Evolutionary conservation across 1,140 invertebrate species (phyloP).

Genomic region (Drosophila pseudoobscura): DNA sequence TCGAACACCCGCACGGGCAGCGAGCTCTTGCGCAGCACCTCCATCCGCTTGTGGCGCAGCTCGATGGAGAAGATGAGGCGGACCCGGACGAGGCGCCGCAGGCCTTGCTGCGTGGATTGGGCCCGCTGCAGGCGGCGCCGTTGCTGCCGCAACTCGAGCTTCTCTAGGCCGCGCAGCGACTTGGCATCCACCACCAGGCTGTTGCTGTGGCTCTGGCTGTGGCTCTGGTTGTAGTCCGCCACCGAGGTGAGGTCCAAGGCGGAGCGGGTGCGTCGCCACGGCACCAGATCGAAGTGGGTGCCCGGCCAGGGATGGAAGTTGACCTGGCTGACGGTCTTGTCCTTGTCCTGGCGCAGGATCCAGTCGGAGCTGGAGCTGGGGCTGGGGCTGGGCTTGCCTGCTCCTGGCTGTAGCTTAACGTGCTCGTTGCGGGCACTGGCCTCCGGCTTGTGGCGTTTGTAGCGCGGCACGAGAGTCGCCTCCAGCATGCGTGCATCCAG

Average conservation of each 20-base stretch:
- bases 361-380: constrained; percentile 50
- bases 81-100: constrained; percentile 67
- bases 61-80: constrained; percentile 79
- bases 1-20: constrained; percentile 71
- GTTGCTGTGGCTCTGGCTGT: not conserved
- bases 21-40: constrained; percentile 67
- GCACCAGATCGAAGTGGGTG: constrained; percentile 77
- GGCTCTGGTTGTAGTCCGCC: constrained; percentile 48
- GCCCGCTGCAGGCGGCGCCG: constrained; percentile 58
- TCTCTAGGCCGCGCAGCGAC: constrained; percentile 58
- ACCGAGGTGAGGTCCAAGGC: constrained; percentile 58
- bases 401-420: constrained; percentile 21
- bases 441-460: constrained; percentile 67
- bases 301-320: constrained; percentile 76
- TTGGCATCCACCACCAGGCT: constrained; percentile 40
- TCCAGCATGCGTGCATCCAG: constrained; percentile 74
- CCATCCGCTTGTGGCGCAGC: constrained; percentile 77
- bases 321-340: constrained; percentile 56
- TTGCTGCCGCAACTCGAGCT: constrained; percentile 74
- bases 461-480: constrained; percentile 69
- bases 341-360: constrained; percentile 67
- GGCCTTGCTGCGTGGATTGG: constrained; percentile 46
- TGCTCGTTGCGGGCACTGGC: constrained; percentile 66
- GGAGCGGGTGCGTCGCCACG: constrained; percentile 74
- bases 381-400: not conserved